Evolutionary conservation across 2,888 invertebrate species (phyloP).

Genomic region (Pseudococcus jackbeardsleyi): DNA sequence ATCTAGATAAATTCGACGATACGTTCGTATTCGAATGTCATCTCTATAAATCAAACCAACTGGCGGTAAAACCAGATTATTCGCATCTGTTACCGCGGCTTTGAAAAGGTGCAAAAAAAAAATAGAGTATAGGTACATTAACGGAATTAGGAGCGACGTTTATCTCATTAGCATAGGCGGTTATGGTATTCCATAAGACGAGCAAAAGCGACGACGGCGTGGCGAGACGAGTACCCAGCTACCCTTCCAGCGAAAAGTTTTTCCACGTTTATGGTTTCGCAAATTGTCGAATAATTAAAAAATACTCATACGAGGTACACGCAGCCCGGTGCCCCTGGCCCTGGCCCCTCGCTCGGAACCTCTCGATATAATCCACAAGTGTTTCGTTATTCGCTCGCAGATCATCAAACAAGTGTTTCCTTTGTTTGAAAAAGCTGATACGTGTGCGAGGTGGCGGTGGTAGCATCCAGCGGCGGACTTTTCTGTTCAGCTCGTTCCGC

Average conservation of each 20-base stretch:
- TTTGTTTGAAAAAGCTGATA: slow-evolving; percentile 34
- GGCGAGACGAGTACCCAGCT: background rate
- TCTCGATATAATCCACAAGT: slow-evolving; percentile 50
- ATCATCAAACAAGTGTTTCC: slow-evolving; percentile 45
- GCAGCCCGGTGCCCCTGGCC: background rate
- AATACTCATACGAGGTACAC: background rate
- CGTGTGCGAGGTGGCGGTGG: background rate
- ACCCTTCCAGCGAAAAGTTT: background rate
- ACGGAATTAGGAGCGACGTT: slow-evolving; percentile 27
- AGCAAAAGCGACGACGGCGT: background rate
- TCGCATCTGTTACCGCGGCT: slow-evolving; percentile 12
- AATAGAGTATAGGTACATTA: background rate
- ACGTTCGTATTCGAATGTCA: background rate
- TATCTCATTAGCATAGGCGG: background rate
- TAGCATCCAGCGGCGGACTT: no score
- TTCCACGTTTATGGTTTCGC: background rate
- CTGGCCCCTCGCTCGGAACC: background rate
- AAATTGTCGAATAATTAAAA: slow-evolving; percentile 54
- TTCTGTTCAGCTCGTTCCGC: no score
- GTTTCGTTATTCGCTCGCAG: slow-evolving; percentile 15
- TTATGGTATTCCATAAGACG: background rate
- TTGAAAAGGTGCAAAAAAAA: background rate
- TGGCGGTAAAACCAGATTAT: slow-evolving; percentile 2
- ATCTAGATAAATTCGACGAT: slow-evolving; percentile 31
- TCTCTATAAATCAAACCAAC: slow-evolving; percentile 12